Base-by-base conservation (phyloP, 2,113 vertebrate species). In the Poecilia latipinna region DNA sequence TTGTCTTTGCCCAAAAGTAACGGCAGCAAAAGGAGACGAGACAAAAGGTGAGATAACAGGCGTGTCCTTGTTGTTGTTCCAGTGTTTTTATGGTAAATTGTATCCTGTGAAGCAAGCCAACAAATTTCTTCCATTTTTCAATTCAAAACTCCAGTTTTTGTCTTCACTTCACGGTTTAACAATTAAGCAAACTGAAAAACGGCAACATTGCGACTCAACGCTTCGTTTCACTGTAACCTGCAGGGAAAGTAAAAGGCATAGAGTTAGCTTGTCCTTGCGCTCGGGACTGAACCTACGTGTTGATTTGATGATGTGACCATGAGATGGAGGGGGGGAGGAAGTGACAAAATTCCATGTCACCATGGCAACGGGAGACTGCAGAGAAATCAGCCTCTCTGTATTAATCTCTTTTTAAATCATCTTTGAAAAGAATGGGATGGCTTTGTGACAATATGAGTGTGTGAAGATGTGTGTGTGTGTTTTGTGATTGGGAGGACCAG, bases 391-490 rank as follows among this genome's bases (percentile, higher is more conserved):
- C 51, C 75, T 72, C 61, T 80, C 61, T 65, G 70, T 85, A 82
- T 88, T 86, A 88, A 89, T 89, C 78, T 88, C 70, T 83, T 88
- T 83, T 83, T 80, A 88, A 88, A 89, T 88, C 75, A 83, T 89
- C 75, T 86, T 84, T 78, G 82, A 83, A 84, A 75, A 82, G 72
- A 42, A 82, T 68, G 72, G 72, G 75, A 79, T 61, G 42, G 70
- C 75, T 82, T 61, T 3, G n/a, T 78, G 83, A 84, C 77, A 68
- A 29, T 72, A 32, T 74, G 80, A 54, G 61, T 82, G 75, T 71
- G 69, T 78, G 28, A 19, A n/a, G 19, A 24, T n/a, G 51, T 57
- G 48, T 61, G 57, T 61, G 68, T 61, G 7, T 61, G 54, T 73
- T 78, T 61, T 51, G 72, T 66, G 73, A 75, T 65, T 28, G 54